These are phyloP conservation scores for Melanostigma gelatinosum DNA, from an alignment of 2,113 vertebrate genomes.

Conservation along the genomic window DNA sequence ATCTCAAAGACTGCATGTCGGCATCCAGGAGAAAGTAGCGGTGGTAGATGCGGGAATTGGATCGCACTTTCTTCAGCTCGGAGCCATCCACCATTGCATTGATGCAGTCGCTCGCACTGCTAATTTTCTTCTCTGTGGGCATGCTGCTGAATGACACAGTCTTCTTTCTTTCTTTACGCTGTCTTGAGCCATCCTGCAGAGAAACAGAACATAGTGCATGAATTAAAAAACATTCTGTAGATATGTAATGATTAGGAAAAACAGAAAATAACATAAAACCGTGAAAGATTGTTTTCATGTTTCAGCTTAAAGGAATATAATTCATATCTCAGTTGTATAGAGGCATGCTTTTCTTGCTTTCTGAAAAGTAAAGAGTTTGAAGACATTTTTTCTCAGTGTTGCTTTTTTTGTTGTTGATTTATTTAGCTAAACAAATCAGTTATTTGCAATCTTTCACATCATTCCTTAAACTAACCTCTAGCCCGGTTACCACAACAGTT, in stretches of 20 bases:
- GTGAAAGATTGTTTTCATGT: not conserved
- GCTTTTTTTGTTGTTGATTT: not conserved
- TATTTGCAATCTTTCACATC: not conserved
- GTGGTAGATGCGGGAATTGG: slow-evolving; percentile 94
- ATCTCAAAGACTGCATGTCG: slow-evolving; percentile 96
- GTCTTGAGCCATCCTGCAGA: slow-evolving; percentile 91
- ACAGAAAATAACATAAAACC: not conserved
- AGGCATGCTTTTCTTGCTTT: not conserved
- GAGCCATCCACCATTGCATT: slow-evolving; percentile 96
- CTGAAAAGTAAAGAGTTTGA: not conserved
- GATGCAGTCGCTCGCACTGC: slow-evolving; percentile 96
- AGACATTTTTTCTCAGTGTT: not conserved
- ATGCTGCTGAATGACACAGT: slow-evolving; percentile 98
- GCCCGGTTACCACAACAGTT: not conserved
- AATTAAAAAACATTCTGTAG: slow-evolving; percentile 9
- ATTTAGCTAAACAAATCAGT: not conserved
- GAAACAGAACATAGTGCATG: slow-evolving; percentile 9
- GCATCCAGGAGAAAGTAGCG: slow-evolving; percentile 95
- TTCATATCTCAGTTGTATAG: not conserved
- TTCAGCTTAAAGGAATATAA: not conserved
- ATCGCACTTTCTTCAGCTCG: slow-evolving; percentile 94
- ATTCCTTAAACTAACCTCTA: not conserved
- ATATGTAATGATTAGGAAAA: not conserved
- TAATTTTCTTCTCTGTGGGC: slow-evolving; percentile 98
- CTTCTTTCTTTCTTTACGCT: slow-evolving; percentile 95